These are phyloP conservation scores for Botia almorhae DNA, from an alignment of 2,797 vertebrate genomes.

Conservation along the genomic window DNA sequence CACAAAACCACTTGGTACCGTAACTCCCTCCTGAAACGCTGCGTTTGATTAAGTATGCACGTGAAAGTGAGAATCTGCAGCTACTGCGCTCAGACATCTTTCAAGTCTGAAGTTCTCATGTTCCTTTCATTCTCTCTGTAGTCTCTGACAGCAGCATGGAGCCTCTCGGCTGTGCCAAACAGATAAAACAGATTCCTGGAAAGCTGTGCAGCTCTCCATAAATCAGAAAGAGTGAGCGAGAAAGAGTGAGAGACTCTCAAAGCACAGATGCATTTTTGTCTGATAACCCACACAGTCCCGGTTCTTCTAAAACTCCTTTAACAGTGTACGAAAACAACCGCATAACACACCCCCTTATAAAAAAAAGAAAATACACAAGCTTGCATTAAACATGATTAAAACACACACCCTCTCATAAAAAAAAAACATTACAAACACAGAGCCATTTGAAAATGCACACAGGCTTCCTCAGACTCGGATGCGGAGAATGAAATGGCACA, in stretches of 20 bases:
- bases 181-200: slow-evolving; percentile 66
- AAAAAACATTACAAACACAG: too few species aligned
- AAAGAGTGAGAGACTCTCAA: slow-evolving; percentile 18
- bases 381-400: too few species aligned
- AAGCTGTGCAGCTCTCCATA: slow-evolving; percentile 56
- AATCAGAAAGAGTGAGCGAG: slow-evolving; percentile 50
- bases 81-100: slow-evolving; percentile 11
- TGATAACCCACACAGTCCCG: background rate
- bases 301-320: background rate
- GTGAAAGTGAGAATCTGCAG: slow-evolving; percentile 12
- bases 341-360: slow-evolving; percentile 20
- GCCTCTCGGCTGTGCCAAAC: slow-evolving; percentile 55
- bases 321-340: background rate
- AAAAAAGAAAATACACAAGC: background rate
- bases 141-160: slow-evolving; percentile 58
- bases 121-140: slow-evolving; percentile 23
- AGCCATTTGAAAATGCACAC: too few species aligned
- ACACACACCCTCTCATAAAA: too few species aligned
- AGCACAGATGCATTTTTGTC: slow-evolving; percentile 30
- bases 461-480: too few species aligned
- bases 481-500: too few species aligned
- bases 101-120: slow-evolving; percentile 35
- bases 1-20: too few species aligned
- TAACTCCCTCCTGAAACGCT: background rate
- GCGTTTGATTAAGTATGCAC: background rate